Percentiles rank a stretch among this genome's conserved stretches.
Evolutionary conservation across 2,113 vertebrate genomes (phyloP).

Genomic region (Hippocampus abdominalis): DNA sequence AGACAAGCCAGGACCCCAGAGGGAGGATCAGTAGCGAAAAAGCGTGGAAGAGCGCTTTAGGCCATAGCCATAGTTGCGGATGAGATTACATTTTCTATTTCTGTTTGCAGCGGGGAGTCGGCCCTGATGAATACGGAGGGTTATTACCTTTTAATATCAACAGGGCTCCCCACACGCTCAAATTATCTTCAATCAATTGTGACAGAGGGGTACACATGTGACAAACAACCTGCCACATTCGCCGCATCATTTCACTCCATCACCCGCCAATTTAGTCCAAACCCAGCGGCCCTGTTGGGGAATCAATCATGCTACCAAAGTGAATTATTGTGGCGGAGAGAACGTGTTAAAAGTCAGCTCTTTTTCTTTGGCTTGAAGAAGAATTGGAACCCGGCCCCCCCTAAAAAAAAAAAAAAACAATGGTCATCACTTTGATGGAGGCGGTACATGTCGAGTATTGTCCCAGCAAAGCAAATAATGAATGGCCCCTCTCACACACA

Average conservation of each 20-base stretch:
- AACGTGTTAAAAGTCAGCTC: slow-evolving; percentile 35
- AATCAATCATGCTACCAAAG: slow-evolving; percentile 65
- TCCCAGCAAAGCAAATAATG: slow-evolving; percentile 35
- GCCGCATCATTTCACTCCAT: slow-evolving; percentile 61
- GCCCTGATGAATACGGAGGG: slow-evolving; percentile 67
- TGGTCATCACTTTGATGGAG: slow-evolving; percentile 17
- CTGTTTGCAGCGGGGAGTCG: slow-evolving; percentile 52
- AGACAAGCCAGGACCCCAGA: slow-evolving; percentile 58
- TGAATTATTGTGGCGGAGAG: slow-evolving; percentile 43
- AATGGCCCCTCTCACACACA: slow-evolving; percentile 47
- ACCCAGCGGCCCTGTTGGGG: slow-evolving; percentile 51
- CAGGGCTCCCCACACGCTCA: slow-evolving; percentile 65
- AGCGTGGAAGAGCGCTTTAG: slow-evolving; percentile 69
- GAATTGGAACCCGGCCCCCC: not conserved
- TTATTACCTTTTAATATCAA: slow-evolving; percentile 75
- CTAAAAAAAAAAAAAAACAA: not conserved
- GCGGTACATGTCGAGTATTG: slow-evolving; percentile 35
- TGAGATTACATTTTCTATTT: slow-evolving; percentile 74
- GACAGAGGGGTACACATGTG: slow-evolving; percentile 56
- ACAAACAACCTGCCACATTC: slow-evolving; percentile 67
- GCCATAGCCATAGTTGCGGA: slow-evolving; percentile 60
- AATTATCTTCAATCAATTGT: slow-evolving; percentile 72
- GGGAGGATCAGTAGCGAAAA: slow-evolving; percentile 69
- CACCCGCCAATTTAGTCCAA: slow-evolving; percentile 64
- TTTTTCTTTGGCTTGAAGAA: not conserved